Percentiles rank a stretch among this genome's conserved stretches.
Conservation (phyloP, 2,113 vertebrate species). For the Cervus canadensis region DNA sequence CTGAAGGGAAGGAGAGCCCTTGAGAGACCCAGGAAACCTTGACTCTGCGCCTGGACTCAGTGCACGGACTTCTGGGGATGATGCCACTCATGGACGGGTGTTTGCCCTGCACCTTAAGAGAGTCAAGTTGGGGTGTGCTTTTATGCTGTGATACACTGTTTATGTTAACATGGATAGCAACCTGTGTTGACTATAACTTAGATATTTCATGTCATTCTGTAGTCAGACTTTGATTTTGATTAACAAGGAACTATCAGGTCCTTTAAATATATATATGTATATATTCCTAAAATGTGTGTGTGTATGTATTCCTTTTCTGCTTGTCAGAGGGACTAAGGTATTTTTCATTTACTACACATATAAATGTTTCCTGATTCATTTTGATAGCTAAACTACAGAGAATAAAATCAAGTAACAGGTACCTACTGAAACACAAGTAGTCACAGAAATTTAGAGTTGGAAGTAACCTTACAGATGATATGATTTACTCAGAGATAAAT, state of each 20-base stretch:
- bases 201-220: background rate
- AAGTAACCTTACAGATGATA: background rate
- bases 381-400: background rate
- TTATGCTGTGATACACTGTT: background rate
- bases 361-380: background rate
- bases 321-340: background rate
- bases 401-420: background rate
- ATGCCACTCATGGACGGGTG: background rate
- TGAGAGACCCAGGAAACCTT: background rate
- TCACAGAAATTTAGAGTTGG: background rate
- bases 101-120: background rate
- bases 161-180: background rate
- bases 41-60: background rate
- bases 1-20: background rate
- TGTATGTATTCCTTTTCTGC: background rate
- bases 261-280: background rate
- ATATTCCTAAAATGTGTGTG: background rate
- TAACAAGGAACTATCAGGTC: background rate
- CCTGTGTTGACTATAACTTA: background rate
- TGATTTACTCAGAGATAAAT: background rate
- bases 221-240: constrained; percentile 14
- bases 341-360: background rate
- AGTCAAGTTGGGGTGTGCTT: background rate
- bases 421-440: constrained; percentile 20
- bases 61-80: background rate